Conservation (phyloP, 1,140 invertebrate species). For the Orussus abietinus region DNA sequence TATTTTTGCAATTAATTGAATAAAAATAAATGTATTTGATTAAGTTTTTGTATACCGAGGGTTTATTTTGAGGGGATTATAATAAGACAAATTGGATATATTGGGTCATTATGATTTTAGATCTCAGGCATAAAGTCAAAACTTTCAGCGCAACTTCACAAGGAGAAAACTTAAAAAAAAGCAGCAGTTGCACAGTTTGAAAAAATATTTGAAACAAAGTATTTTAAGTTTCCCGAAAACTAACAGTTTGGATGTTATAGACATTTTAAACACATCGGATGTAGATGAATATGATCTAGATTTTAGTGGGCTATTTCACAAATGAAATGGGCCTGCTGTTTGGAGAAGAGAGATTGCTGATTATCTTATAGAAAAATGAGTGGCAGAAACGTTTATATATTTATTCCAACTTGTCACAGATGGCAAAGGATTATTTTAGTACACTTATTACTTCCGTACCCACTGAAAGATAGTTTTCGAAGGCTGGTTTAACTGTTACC, state of each 20-base stretch:
- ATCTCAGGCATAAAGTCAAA: conserved; percentile 18
- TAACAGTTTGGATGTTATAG: neutral
- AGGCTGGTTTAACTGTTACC: conserved; percentile 11
- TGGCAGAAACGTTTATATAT: conserved; percentile 10
- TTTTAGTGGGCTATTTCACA: conserved; percentile 7
- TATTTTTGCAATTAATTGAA: too few relatives aligned
- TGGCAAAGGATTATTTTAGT: conserved; percentile 19
- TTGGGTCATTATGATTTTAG: conserved; percentile 12
- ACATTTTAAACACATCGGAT: neutral
- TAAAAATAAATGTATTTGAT: too few relatives aligned
- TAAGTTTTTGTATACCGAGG: too few relatives aligned
- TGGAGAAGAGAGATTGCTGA: conserved; percentile 7
- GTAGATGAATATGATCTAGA: neutral
- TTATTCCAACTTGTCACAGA: conserved; percentile 18
- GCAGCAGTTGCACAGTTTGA: conserved; percentile 11
- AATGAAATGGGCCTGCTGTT: neutral
- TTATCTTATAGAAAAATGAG: conserved; percentile 10
- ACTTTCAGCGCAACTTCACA: conserved; percentile 15
- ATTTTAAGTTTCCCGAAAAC: too few relatives aligned
- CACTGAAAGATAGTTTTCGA: conserved; percentile 19
- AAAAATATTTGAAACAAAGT: conserved; percentile 7
- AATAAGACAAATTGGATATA: conserved; percentile 19
- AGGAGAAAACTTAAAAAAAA: conserved; percentile 12
- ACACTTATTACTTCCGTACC: conserved; percentile 18
- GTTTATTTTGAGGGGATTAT: too few relatives aligned